Conservation (phyloP, 2,888 invertebrate species). For the Crepidodera aurea region DNA sequence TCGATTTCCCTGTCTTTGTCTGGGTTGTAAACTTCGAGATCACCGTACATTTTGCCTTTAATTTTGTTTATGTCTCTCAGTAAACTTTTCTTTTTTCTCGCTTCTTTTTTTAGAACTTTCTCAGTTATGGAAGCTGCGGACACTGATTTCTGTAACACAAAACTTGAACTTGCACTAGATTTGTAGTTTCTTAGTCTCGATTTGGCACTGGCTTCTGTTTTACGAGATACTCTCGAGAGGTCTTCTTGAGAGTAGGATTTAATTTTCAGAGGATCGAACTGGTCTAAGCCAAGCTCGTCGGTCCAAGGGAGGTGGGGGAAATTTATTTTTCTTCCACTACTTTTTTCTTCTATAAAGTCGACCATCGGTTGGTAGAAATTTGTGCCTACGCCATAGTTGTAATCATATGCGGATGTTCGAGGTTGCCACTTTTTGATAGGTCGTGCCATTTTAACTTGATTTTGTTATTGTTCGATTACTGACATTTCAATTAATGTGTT, state of each 20-base stretch:
- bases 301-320: slow-evolving; percentile 78
- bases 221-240: slow-evolving; percentile 70
- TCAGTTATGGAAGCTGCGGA: slow-evolving; percentile 70
- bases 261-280: slow-evolving; percentile 73
- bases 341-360: slow-evolving; percentile 80
- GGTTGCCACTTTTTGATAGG: slow-evolving; percentile 59
- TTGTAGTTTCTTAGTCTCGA: slow-evolving; percentile 70
- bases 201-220: slow-evolving; percentile 75
- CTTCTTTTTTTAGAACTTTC: slow-evolving; percentile 66
- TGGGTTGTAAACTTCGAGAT: slow-evolving; percentile 53
- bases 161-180: slow-evolving; percentile 68
- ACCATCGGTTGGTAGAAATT: slow-evolving; percentile 90
- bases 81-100: slow-evolving; percentile 62
- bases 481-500: slow-evolving; percentile 35
- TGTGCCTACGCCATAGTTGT: slow-evolving; percentile 84
- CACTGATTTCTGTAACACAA: slow-evolving; percentile 70
- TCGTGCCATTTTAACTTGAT: slow-evolving; percentile 42
- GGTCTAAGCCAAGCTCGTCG: slow-evolving; percentile 73
- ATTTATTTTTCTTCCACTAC: slow-evolving; percentile 56
- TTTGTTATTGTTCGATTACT: slow-evolving; percentile 37
- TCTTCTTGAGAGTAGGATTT: slow-evolving; percentile 74
- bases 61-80: slow-evolving; percentile 59
- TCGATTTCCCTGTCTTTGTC: slow-evolving; percentile 61
- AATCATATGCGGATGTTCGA: slow-evolving; percentile 76
- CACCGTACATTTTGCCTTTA: slow-evolving; percentile 55